Evolutionary conservation across 1,140 invertebrate genomes (phyloP).

Genomic region (Pseudomyrmex sp.): DNA sequence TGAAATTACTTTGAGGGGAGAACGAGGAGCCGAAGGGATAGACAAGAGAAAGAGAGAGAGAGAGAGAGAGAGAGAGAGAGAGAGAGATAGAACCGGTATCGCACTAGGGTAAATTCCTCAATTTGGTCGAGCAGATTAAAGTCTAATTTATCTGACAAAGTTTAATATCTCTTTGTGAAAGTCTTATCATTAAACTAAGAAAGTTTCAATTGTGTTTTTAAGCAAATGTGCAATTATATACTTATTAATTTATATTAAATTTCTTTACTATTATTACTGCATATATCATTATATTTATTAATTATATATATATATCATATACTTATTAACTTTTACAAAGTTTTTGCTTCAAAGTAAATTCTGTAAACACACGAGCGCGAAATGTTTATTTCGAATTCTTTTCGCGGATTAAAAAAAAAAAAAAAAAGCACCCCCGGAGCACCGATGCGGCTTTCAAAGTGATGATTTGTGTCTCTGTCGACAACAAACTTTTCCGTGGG

Average conservation of each 20-base stretch:
- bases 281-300: too few species aligned
- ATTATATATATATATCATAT: too few species aligned
- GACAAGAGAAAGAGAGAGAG: background rate
- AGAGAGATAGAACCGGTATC: background rate
- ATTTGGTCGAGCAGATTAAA: conserved; percentile 20
- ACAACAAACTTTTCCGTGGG: background rate
- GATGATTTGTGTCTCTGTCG: background rate
- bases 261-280: background rate
- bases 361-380: too few species aligned
- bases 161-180: conserved; percentile 3
- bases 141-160: conserved; percentile 31
- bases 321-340: too few species aligned
- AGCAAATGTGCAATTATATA: conserved; percentile 13
- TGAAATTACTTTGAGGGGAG: conserved; percentile 10
- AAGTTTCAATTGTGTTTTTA: background rate
- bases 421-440: too few species aligned
- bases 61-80: background rate
- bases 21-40: background rate
- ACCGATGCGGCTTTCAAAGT: background rate
- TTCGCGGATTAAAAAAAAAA: too few species aligned
- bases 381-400: too few species aligned
- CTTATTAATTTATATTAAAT: background rate
- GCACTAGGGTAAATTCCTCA: background rate
- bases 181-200: background rate
- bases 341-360: too few species aligned